phyloP scores from a whole-genome alignment of 2,888 invertebrate species.

The Rhopalosiphum nymphaeae region DNA sequence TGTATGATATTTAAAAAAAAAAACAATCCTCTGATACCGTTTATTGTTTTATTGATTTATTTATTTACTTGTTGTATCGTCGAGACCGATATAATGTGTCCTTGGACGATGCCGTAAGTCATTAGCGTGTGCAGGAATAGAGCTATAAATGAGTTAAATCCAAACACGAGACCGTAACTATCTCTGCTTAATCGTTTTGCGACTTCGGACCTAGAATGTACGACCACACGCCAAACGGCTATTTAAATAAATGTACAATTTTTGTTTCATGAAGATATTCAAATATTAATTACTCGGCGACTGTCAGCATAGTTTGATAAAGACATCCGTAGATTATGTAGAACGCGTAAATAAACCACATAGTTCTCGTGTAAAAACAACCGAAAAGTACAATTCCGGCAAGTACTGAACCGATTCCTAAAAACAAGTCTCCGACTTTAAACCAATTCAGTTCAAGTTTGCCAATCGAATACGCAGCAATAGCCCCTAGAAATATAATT shows the following conservation, averaged over 20 bases:
- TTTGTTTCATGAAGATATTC: neutral
- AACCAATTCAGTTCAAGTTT: constrained; percentile 66
- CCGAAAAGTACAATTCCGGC: constrained; percentile 71
- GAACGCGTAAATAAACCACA: constrained; percentile 81
- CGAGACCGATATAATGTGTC: constrained; percentile 42
- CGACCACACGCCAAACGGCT: neutral
- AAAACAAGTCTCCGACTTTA: constrained; percentile 65
- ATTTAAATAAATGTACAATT: neutral
- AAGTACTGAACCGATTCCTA: constrained; percentile 65
- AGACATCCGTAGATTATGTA: constrained; percentile 83
- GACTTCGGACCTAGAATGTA: constrained; percentile 82
- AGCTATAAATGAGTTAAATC: constrained; percentile 72
- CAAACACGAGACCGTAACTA: constrained; percentile 90
- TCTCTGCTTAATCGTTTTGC: constrained; percentile 84
- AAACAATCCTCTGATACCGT: neutral
- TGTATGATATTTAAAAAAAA: too few relatives aligned
- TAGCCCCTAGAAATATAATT: constrained; percentile 64
- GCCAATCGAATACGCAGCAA: constrained; percentile 66
- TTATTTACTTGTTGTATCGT: constrained; percentile 52
- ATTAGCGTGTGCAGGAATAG: constrained; percentile 71
- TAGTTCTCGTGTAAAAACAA: constrained; percentile 74
- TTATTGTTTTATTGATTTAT: neutral
- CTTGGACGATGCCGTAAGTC: constrained; percentile 53
- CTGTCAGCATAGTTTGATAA: constrained; percentile 84
- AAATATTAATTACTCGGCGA: constrained; percentile 75